phyloP scores from a whole-genome alignment of 2,113 vertebrate genomes.

The Charadrius vociferus region DNA sequence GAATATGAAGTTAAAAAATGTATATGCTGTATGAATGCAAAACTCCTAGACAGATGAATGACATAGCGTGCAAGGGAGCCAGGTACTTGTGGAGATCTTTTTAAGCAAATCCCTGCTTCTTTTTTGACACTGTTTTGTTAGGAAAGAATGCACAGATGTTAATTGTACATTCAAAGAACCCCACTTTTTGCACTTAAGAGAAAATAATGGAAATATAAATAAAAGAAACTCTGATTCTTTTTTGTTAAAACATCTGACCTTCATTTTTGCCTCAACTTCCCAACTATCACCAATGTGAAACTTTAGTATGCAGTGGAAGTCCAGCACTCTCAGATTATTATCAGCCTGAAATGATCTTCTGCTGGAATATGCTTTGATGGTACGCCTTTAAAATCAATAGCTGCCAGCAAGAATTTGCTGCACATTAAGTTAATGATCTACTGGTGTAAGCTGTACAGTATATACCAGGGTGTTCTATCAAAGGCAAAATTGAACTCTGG shows the following conservation, averaged over 20 bases:
- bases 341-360: neutral
- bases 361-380: neutral
- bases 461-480: neutral
- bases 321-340: neutral
- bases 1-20: neutral
- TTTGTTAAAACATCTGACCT: neutral
- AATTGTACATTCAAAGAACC: neutral
- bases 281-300: neutral
- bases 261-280: neutral
- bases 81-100: neutral
- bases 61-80: neutral
- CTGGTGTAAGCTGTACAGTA: neutral
- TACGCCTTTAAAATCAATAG: slow-evolving; percentile 25
- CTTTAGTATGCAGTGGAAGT: neutral
- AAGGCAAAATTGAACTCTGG: neutral
- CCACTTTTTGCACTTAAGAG: neutral
- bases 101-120: neutral
- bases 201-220: neutral
- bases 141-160: neutral
- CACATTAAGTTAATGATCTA: neutral
- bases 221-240: neutral
- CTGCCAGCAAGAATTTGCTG: slow-evolving; percentile 10
- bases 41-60: neutral
- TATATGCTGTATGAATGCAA: neutral
- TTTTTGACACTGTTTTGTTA: neutral